Conservation (phyloP, 2,888 invertebrate species). For the Lagria hirta region DNA sequence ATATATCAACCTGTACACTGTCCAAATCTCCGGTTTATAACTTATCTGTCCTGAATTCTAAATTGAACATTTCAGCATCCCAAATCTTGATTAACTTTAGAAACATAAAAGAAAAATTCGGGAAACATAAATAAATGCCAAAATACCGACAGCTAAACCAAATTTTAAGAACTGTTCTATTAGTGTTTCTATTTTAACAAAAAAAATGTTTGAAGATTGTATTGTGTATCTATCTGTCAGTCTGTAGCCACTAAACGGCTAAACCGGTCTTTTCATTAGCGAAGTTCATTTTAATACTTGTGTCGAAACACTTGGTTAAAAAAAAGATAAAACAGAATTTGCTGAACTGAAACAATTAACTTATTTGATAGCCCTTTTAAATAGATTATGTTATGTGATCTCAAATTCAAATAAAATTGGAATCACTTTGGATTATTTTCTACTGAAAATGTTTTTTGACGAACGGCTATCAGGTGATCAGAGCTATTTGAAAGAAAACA, state of each 20-base stretch:
- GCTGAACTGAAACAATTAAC: too few species aligned
- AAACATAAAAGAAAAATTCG: neutral
- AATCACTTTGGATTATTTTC: too few species aligned
- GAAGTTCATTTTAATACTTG: too few species aligned
- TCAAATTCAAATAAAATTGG: too few species aligned
- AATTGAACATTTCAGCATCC: conserved; percentile 29
- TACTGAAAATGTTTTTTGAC: too few species aligned
- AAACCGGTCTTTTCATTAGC: neutral
- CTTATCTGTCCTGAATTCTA: conserved; percentile 40
- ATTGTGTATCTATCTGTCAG: neutral
- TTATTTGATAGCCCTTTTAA: too few species aligned
- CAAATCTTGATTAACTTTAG: conserved; percentile 23
- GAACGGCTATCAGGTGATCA: too few species aligned
- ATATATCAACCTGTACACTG: conserved; percentile 43
- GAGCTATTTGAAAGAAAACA: too few species aligned
- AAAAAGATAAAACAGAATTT: too few species aligned
- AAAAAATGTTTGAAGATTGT: neutral
- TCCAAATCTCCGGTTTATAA: conserved; percentile 42
- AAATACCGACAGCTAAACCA: neutral
- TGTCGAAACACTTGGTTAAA: too few species aligned
- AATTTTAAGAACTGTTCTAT: neutral
- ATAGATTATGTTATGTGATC: too few species aligned
- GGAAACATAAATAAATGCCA: neutral
- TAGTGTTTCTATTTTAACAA: neutral
- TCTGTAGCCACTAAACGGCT: too few species aligned